phyloP scores from a whole-genome alignment of 2,797 vertebrate species.

The Ceryle rudis region DNA sequence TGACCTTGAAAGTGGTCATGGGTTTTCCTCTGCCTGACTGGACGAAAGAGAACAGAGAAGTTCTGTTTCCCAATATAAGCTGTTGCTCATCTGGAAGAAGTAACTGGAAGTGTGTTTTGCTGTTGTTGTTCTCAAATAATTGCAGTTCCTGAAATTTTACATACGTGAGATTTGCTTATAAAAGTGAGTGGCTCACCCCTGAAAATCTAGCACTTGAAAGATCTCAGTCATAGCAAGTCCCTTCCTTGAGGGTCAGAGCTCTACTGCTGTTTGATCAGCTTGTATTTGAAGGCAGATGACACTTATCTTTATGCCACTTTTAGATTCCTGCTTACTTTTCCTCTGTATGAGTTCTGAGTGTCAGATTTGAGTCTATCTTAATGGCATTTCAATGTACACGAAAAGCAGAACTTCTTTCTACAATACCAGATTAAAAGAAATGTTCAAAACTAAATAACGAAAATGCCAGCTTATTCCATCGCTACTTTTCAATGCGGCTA shows the following conservation, averaged over 20 bases:
- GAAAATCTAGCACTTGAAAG: not conserved
- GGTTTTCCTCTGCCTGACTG: not conserved
- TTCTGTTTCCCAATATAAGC: conserved; percentile 29
- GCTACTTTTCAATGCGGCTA: not conserved
- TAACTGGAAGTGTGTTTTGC: not conserved
- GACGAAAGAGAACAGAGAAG: not conserved
- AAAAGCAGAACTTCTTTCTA: not conserved
- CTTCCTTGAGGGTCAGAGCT: not conserved
- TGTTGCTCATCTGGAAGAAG: conserved; percentile 8
- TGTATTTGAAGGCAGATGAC: not conserved
- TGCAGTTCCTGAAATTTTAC: not conserved
- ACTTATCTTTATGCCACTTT: not conserved
- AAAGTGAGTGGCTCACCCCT: not conserved
- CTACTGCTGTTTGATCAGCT: not conserved
- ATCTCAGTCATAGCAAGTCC: not conserved
- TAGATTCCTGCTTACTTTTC: not conserved
- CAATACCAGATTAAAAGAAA: not conserved
- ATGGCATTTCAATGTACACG: not conserved
- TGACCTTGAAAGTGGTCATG: conserved; percentile 47
- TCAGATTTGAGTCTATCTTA: not conserved
- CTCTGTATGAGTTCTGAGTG: not conserved
- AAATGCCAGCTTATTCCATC: not conserved
- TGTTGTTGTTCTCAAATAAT: not conserved
- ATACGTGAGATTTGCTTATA: not conserved
- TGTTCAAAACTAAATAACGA: not conserved